Evolutionary conservation across 2,888 invertebrate genomes (phyloP).

Genomic region (Gymnosoma rotundatum): DNA sequence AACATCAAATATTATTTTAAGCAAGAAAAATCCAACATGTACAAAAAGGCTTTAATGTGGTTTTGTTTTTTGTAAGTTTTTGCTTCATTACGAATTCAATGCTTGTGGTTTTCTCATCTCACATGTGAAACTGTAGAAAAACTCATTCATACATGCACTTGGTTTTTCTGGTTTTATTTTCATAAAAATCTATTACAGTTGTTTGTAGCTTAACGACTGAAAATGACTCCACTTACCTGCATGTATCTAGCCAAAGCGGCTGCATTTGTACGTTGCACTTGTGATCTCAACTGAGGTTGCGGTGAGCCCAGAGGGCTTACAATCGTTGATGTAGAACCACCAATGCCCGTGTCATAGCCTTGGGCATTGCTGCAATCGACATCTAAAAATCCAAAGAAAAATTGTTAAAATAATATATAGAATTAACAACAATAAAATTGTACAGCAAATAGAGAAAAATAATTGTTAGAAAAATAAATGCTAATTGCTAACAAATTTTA

Average conservation of each 20-base stretch:
- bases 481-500: conserved; percentile 59
- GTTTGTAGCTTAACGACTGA: background rate
- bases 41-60: background rate
- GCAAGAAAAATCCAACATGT: too few relatives aligned
- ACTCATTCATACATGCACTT: conserved; percentile 19
- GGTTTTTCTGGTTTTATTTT: background rate
- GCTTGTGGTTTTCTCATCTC: conserved; percentile 42
- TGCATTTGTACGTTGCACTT: conserved; percentile 84
- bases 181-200: conserved; percentile 25
- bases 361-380: conserved; percentile 81
- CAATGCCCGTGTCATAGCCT: conserved; percentile 82
- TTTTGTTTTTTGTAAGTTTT: background rate
- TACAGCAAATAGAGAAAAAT: conserved; percentile 17
- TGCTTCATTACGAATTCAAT: conserved; percentile 47
- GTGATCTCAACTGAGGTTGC: conserved; percentile 83
- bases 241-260: conserved; percentile 86
- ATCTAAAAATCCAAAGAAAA: conserved; percentile 73
- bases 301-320: conserved; percentile 83
- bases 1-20: conserved; percentile 17
- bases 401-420: conserved; percentile 14
- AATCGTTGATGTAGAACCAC: conserved; percentile 82
- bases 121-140: conserved; percentile 20
- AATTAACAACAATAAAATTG: conserved; percentile 53
- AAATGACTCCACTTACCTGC: conserved; percentile 77
- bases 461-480: background rate